phyloP scores from a whole-genome alignment of 2,797 vertebrate species.

The Oceanodroma leucorhoa region DNA sequence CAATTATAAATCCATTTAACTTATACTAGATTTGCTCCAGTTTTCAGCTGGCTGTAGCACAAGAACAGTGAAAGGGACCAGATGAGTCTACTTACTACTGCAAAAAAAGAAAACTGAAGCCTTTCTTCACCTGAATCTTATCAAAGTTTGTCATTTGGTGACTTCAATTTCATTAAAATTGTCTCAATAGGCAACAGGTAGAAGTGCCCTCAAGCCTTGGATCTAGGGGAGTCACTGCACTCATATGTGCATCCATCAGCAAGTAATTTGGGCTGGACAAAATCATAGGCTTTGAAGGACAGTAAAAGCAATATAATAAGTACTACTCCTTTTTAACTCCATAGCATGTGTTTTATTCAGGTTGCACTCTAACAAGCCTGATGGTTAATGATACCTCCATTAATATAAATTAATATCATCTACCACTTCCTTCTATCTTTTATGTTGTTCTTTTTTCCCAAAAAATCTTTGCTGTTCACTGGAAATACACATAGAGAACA shows the following conservation, averaged over 20 bases:
- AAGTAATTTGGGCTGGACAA: not conserved
- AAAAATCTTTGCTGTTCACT: not conserved
- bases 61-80: not conserved
- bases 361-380: not conserved
- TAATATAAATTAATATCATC: not conserved
- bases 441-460: not conserved
- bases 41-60: not conserved
- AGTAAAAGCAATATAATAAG: not conserved
- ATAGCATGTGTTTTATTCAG: not conserved
- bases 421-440: not conserved
- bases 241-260: not conserved
- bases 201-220: not conserved
- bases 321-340: not conserved
- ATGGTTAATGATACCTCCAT: not conserved
- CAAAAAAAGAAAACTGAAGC: not conserved
- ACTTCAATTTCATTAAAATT: not conserved
- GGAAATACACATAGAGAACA: not conserved
- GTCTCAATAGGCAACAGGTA: not conserved
- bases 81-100: not conserved
- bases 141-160: not conserved
- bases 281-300: not conserved
- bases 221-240: not conserved
- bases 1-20: not conserved
- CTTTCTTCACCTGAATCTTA: not conserved
- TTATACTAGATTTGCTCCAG: not conserved